Conservation (phyloP, 2,888 invertebrate species). For the Plebejus melissa region DNA sequence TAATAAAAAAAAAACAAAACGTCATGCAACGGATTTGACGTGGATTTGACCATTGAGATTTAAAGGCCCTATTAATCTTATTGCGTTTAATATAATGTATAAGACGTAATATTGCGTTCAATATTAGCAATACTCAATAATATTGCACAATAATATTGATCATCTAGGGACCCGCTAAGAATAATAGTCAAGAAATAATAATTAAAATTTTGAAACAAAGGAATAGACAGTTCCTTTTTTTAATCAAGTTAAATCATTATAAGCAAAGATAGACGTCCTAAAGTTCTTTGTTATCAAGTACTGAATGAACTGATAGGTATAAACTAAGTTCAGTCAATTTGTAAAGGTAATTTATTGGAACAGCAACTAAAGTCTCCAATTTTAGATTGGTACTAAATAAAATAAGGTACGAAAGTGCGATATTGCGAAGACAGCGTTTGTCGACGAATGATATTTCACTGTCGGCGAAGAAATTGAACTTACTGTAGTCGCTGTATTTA, state of each 20-base stretch:
- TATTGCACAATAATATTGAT: too few relatives aligned
- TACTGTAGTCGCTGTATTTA: slow-evolving; percentile 17
- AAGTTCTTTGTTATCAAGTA: neutral
- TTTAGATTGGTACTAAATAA: slow-evolving; percentile 8
- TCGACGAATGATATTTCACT: slow-evolving; percentile 11
- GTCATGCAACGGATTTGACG: neutral
- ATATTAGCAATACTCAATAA: too few relatives aligned
- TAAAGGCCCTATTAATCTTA: too few relatives aligned
- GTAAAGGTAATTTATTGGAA: neutral
- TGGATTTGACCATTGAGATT: too few relatives aligned
- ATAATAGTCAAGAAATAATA: too few relatives aligned
- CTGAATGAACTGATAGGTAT: neutral
- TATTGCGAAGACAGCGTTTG: neutral
- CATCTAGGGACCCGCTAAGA: too few relatives aligned
- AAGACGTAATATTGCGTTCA: too few relatives aligned
- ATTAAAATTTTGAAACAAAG: neutral
- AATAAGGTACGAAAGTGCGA: slow-evolving; percentile 3
- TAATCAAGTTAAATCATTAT: too few relatives aligned
- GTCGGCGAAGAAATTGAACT: slow-evolving; percentile 4
- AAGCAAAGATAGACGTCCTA: too few relatives aligned
- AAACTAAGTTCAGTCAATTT: neutral
- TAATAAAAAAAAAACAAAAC: neutral
- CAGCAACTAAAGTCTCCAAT: neutral
- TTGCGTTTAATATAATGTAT: too few relatives aligned
- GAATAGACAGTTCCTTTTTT: neutral